Evolutionary conservation across 2,797 vertebrate species (phyloP).

Genomic region (Enoplosus armatus): DNA sequence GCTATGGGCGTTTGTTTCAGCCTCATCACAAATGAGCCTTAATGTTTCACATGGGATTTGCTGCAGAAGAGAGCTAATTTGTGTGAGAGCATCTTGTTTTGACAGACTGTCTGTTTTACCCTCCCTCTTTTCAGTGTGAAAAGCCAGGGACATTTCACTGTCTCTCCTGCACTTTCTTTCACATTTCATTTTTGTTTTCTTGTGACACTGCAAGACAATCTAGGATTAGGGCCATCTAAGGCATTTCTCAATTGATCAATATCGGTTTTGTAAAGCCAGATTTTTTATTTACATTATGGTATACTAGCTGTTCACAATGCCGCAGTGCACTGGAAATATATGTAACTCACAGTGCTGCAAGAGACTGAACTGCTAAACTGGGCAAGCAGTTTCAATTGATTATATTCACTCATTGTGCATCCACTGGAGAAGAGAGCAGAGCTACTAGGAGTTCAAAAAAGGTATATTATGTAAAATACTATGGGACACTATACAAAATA

Average conservation of each 20-base stretch:
- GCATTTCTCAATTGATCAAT: neutral
- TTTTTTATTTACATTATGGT: neutral
- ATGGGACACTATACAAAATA: neutral
- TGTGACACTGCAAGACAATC: constrained; percentile 5
- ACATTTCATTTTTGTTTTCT: neutral
- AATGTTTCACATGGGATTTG: constrained; percentile 81
- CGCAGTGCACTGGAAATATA: neutral
- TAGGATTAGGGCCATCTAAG: neutral
- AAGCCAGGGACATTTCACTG: constrained; percentile 43
- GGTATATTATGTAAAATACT: neutral
- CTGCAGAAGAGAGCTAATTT: constrained; percentile 67
- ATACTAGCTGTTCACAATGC: neutral
- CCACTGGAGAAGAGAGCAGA: neutral
- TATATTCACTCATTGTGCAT: neutral
- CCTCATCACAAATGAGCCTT: constrained; percentile 77
- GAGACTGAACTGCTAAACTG: neutral
- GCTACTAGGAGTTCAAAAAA: neutral
- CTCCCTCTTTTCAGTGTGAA: constrained; percentile 38
- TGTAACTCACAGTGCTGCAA: neutral
- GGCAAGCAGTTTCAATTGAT: constrained; percentile 8
- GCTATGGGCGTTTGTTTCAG: constrained; percentile 80
- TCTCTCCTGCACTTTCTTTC: constrained; percentile 6
- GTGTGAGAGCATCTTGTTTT: constrained; percentile 73
- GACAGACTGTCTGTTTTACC: constrained; percentile 70
- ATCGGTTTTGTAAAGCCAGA: neutral